A percentile compares a stretch with the other conserved stretches of the same genome.
Conservation (phyloP, 30 jellyfish, hydroid and myxozoan species). For the Hydractinia symbiolongicarpus region DNA sequence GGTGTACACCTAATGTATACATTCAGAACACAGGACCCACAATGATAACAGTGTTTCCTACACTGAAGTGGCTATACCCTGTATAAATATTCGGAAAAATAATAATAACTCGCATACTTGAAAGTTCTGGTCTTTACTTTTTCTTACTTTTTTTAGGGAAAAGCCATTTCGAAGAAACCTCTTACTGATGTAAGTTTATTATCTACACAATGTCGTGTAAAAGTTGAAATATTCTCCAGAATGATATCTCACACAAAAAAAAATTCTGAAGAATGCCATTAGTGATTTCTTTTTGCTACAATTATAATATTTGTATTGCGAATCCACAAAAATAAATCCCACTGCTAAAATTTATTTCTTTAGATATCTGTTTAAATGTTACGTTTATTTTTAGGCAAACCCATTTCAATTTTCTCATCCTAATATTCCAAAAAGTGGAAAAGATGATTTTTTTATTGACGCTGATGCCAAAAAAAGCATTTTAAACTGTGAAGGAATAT, state of each 20-base stretch:
- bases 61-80: too few relatives aligned
- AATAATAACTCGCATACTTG: too few relatives aligned
- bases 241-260: too few relatives aligned
- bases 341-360: background rate
- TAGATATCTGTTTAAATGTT: background rate
- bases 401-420: constrained; percentile 13
- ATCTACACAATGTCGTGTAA: background rate
- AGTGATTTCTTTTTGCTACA: too few relatives aligned
- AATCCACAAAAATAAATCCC: background rate
- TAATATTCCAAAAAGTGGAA: too few relatives aligned
- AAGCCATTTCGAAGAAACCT: constrained; percentile 40
- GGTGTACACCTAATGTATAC: too few relatives aligned
- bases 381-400: constrained; percentile 6
- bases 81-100: too few relatives aligned
- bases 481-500: constrained; percentile 17
- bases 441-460: constrained; percentile 14
- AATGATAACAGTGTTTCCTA: too few relatives aligned
- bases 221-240: too few relatives aligned
- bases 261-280: too few relatives aligned
- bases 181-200: constrained; percentile 29
- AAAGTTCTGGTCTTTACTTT: background rate
- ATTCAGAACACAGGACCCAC: too few relatives aligned
- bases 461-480: constrained; percentile 21
- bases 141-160: constrained; percentile 18
- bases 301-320: too few relatives aligned